Evolutionary conservation across 1,140 invertebrate species (phyloP).

Genomic region (Meloidogyne floridensis): DNA sequence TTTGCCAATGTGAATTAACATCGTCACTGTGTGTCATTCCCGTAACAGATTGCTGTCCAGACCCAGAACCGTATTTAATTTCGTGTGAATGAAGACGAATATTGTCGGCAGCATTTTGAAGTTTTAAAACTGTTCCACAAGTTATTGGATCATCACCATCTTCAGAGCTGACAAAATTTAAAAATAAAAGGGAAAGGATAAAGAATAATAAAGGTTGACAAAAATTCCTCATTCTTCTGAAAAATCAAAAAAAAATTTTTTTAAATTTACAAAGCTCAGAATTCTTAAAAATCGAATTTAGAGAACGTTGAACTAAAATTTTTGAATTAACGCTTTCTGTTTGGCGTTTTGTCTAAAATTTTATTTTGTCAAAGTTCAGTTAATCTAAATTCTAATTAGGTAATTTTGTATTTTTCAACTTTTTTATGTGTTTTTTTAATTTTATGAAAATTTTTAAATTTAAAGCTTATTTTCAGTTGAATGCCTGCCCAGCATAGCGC

Average conservation of each 20-base stretch:
- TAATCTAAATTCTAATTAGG: background rate
- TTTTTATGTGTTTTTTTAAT: background rate
- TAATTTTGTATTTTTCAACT: too few species aligned
- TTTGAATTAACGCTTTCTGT: too few species aligned
- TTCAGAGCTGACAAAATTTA: constrained; percentile 7
- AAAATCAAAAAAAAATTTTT: background rate
- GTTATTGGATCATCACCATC: constrained; percentile 73
- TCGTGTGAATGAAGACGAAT: constrained; percentile 87
- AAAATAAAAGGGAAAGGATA: background rate
- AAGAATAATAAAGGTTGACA: background rate
- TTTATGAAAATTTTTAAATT: background rate
- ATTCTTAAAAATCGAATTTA: background rate
- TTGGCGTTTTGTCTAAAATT: background rate
- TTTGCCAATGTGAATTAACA: constrained; percentile 92
- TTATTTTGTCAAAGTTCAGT: background rate
- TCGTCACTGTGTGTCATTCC: constrained; percentile 86
- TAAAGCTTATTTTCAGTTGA: background rate
- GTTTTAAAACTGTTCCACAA: constrained; percentile 89
- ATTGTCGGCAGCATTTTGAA: constrained; percentile 74
- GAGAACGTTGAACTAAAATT: too few species aligned
- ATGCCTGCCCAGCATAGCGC: background rate
- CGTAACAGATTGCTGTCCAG: constrained; percentile 94
- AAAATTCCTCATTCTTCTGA: background rate
- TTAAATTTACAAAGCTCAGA: background rate
- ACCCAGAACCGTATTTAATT: constrained; percentile 96